phyloP scores from a whole-genome alignment of 2,888 invertebrate species.

The Blastobasis adustella region DNA sequence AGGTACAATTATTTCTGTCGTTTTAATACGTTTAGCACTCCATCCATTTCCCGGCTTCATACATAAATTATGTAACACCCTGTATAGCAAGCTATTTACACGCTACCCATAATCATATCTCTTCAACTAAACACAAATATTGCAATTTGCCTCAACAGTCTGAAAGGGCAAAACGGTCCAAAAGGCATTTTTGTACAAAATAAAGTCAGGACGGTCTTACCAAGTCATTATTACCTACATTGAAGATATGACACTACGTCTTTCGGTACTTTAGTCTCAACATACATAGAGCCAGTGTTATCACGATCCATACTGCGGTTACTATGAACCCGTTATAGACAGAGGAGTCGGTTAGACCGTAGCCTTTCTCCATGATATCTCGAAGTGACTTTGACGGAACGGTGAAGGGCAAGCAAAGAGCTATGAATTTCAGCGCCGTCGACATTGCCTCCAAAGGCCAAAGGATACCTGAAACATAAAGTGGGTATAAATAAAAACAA shows the following conservation, averaged over 20 bases:
- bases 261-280: conserved; percentile 56
- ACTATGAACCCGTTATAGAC: conserved; percentile 85
- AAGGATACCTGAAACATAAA: conserved; percentile 66
- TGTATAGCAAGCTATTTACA: too few relatives aligned
- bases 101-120: too few relatives aligned
- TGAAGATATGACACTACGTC: conserved; percentile 21
- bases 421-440: conserved; percentile 71
- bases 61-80: too few relatives aligned
- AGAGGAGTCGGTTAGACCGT: conserved; percentile 77
- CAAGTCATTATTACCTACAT: background rate
- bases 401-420: conserved; percentile 85
- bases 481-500: background rate
- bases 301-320: conserved; percentile 77
- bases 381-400: conserved; percentile 84
- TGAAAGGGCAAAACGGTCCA: background rate
- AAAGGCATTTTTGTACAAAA: too few relatives aligned
- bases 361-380: conserved; percentile 84
- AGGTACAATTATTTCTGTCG: too few relatives aligned
- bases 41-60: too few relatives aligned
- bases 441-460: conserved; percentile 84
- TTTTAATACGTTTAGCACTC: too few relatives aligned
- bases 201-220: background rate
- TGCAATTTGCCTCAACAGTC: background rate
- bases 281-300: conserved; percentile 74
- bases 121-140: background rate